Conservation (phyloP, 1,140 invertebrate genomes). For the Cardiocondyla obscurior region DNA sequence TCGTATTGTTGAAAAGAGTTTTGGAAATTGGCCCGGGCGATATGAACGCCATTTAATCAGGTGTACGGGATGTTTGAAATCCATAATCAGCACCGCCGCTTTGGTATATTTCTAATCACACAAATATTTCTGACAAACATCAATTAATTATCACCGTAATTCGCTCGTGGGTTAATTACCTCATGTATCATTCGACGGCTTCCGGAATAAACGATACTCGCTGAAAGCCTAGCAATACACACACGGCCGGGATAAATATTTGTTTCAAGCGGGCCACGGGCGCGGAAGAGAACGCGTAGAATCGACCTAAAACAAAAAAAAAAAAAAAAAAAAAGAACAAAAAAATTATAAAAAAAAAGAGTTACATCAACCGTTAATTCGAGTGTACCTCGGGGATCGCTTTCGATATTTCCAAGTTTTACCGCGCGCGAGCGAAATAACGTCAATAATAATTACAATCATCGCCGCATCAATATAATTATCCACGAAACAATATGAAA, state of each 20-base stretch:
- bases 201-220: constrained; percentile 44
- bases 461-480: not conserved
- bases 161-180: constrained; percentile 43
- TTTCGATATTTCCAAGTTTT: not conserved
- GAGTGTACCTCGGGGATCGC: not conserved
- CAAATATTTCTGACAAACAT: constrained; percentile 47
- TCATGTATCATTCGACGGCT: constrained; percentile 38
- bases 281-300: not conserved
- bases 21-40: constrained; percentile 5
- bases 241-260: constrained; percentile 26
- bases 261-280: constrained; percentile 1
- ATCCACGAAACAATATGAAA: not conserved
- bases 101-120: constrained; percentile 41
- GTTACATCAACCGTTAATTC: not conserved
- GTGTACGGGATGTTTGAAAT: constrained; percentile 7
- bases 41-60: not conserved
- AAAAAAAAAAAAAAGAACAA: no score
- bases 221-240: constrained; percentile 3
- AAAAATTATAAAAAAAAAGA: no score
- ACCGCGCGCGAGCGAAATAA: not conserved
- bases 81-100: not conserved
- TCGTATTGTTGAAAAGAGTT: constrained; percentile 6
- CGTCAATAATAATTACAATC: constrained; percentile 1
- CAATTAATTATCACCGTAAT: constrained; percentile 52
- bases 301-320: no score